These are phyloP conservation scores for Clostera curtula DNA, from an alignment of 2,888 invertebrate species.

Conservation along the genomic window DNA sequence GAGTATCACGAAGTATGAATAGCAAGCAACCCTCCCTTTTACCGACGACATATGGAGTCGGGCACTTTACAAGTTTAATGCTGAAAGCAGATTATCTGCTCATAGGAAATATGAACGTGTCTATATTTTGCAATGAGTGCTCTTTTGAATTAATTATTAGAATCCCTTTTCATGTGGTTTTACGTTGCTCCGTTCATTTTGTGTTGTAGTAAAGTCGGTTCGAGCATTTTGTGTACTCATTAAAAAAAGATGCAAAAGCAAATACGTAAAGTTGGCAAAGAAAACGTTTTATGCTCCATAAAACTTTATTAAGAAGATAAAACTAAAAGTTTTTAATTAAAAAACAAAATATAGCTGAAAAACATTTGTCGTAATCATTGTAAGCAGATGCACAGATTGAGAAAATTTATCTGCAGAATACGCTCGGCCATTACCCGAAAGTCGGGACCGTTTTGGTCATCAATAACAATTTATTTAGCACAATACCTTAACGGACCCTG, in stretches of 20 bases:
- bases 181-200: too few species aligned
- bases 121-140: constrained; percentile 14
- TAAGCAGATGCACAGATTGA: constrained; percentile 36
- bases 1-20: constrained; percentile 67
- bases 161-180: too few species aligned
- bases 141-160: constrained; percentile 18
- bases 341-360: constrained; percentile 10
- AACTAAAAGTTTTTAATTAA: neutral
- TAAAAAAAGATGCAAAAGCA: neutral
- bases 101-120: constrained; percentile 32
- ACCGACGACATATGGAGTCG: constrained; percentile 54
- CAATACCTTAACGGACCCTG: constrained; percentile 66
- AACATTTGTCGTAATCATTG: constrained; percentile 20
- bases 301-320: too few species aligned
- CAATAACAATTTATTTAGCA: constrained; percentile 73
- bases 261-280: too few species aligned
- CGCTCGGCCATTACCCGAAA: constrained; percentile 52
- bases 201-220: too few species aligned
- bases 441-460: constrained; percentile 63
- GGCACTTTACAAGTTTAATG: constrained; percentile 59
- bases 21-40: constrained; percentile 63
- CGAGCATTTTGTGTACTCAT: too few species aligned
- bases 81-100: constrained; percentile 56
- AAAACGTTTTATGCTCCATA: neutral
- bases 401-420: constrained; percentile 54